Conservation (phyloP, 2,888 invertebrate genomes). For the Drosophila setosimentum region DNA sequence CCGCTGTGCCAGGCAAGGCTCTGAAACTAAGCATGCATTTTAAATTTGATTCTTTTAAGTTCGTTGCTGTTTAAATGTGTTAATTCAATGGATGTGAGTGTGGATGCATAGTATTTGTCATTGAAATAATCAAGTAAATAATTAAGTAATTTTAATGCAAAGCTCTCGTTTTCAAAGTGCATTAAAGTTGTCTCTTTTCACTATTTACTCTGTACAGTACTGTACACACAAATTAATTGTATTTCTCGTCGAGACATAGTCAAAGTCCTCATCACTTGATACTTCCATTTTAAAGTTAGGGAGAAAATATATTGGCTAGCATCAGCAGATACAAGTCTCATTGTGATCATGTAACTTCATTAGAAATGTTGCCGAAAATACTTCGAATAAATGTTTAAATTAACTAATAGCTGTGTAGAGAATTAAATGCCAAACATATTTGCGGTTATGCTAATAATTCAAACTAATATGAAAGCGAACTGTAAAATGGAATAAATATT, state of each 20-base stretch:
- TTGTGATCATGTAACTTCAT: neutral
- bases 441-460: neutral
- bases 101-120: neutral
- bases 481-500: neutral
- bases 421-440: neutral
- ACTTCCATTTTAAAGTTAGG: neutral
- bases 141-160: too few relatives aligned
- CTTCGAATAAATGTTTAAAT: neutral
- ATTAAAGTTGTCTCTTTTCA: neutral
- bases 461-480: neutral
- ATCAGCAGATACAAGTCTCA: too few relatives aligned
- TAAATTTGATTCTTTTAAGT: constrained; percentile 2
- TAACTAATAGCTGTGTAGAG: too few relatives aligned
- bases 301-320: neutral
- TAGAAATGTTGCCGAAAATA: neutral
- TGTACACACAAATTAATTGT: neutral
- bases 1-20: neutral
- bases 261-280: neutral
- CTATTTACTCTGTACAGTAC: neutral
- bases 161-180: neutral
- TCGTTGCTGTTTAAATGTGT: neutral
- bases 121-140: constrained; percentile 10
- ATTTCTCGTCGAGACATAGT: neutral
- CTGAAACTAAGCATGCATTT: constrained; percentile 25
- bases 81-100: constrained; percentile 2